A percentile compares a stretch with the other conserved stretches of the same genome.
These are phyloP conservation scores for Hydrophis major DNA, from an alignment of 2,797 vertebrate genomes.

Conservation along the genomic window DNA sequence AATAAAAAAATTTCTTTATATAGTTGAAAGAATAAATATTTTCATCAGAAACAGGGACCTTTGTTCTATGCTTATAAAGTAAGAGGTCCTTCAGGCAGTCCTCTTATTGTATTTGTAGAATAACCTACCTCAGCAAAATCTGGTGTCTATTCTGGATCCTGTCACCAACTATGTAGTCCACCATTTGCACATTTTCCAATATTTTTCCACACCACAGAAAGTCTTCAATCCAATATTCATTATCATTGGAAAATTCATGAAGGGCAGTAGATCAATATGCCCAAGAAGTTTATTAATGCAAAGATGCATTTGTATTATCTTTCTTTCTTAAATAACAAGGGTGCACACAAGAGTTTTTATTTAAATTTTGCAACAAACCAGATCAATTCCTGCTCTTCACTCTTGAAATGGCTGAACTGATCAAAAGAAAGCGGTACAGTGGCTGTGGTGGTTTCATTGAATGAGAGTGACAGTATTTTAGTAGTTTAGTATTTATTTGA, in stretches of 20 bases:
- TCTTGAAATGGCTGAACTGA: not conserved
- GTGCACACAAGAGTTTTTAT: not conserved
- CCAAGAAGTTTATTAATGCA: not conserved
- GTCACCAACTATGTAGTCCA: not conserved
- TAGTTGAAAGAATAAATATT: slow-evolving; percentile 29
- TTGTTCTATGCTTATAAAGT: not conserved
- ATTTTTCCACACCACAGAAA: not conserved
- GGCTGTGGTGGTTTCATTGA: not conserved
- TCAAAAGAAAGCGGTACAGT: not conserved
- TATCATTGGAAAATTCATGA: not conserved
- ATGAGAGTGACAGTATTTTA: not conserved
- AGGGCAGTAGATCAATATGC: not conserved
- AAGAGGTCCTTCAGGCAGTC: not conserved
- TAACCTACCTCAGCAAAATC: not conserved
- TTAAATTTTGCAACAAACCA: not conserved
- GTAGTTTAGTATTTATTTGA: too few species aligned
- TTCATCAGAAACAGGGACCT: not conserved
- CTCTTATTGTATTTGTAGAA: not conserved
- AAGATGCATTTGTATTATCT: not conserved
- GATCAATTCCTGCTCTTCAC: not conserved
- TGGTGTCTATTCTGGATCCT: not conserved
- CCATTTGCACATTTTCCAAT: not conserved
- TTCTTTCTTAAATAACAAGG: not conserved
- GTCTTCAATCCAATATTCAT: not conserved
- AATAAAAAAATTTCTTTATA: not conserved